phyloP scores from a whole-genome alignment of 2,888 invertebrate genomes.

The Cynaeus angustus region DNA sequence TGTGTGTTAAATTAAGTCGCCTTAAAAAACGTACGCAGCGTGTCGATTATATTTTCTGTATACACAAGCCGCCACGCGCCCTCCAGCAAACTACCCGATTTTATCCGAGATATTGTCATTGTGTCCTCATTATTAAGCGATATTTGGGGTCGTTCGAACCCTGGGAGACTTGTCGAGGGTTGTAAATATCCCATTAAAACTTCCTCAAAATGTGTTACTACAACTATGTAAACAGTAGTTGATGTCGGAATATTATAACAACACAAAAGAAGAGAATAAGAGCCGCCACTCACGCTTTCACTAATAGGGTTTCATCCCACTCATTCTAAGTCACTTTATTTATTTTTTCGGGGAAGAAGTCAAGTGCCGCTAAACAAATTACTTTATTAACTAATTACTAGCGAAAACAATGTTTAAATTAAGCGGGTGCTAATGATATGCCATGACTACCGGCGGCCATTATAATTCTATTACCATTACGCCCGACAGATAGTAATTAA shows the following conservation, averaged over 20 bases:
- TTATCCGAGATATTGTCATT: constrained; percentile 30
- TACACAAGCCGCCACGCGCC: constrained; percentile 19
- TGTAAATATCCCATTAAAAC: constrained; percentile 39
- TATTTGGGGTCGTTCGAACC: constrained; percentile 21
- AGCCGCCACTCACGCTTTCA: constrained; percentile 14
- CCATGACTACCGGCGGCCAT: constrained; percentile 44
- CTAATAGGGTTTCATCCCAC: constrained; percentile 28
- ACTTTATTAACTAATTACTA: constrained; percentile 38
- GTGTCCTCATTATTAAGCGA: constrained; percentile 32
- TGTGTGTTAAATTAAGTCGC: too few species aligned
- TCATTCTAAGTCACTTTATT: constrained; percentile 9
- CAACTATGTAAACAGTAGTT: constrained; percentile 42
- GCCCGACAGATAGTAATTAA: constrained; percentile 47
- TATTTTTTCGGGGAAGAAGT: constrained; percentile 18
- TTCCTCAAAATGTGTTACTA: constrained; percentile 39
- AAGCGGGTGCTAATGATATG: constrained; percentile 50
- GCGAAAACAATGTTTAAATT: constrained; percentile 49
- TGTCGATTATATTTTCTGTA: not conserved
- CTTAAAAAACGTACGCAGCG: not conserved
- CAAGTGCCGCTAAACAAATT: constrained; percentile 16
- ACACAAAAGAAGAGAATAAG: constrained; percentile 31
- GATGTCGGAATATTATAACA: constrained; percentile 40
- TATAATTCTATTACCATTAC: constrained; percentile 50
- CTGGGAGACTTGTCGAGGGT: constrained; percentile 27
- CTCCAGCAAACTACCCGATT: not conserved